These are phyloP conservation scores for Mimas tiliae DNA, from an alignment of 2,888 invertebrate genomes.

Conservation along the genomic window DNA sequence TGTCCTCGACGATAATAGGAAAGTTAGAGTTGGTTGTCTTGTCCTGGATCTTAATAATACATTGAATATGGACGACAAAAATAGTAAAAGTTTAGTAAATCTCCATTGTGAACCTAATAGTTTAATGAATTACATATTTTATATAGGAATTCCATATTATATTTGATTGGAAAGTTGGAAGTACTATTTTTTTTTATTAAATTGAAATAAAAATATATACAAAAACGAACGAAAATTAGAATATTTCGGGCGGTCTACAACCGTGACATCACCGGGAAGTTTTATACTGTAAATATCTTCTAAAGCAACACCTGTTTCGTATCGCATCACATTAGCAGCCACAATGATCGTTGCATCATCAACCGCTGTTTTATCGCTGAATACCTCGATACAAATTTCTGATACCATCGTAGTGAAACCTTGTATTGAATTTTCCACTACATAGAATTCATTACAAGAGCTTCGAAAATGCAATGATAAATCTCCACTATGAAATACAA, in stretches of 20 bases:
- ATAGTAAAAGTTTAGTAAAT: background rate
- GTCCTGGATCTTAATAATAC: background rate
- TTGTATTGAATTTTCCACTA: conserved; percentile 32
- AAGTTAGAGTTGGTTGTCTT: background rate
- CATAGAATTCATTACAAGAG: conserved; percentile 36
- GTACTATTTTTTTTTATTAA: no score
- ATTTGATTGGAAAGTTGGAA: no score
- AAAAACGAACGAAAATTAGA: no score
- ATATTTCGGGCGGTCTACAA: no score
- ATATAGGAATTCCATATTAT: background rate
- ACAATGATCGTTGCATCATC: conserved; percentile 24
- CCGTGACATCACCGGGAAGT: conserved; percentile 21
- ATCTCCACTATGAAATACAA: conserved; percentile 49
- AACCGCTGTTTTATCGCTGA: conserved; percentile 37
- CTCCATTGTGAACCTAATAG: no score
- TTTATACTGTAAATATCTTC: conserved; percentile 2
- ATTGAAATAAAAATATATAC: no score
- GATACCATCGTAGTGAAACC: conserved; percentile 27
- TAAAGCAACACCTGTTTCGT: conserved; percentile 37
- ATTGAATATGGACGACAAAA: background rate
- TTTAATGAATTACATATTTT: no score
- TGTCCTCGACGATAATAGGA: background rate
- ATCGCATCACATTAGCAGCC: conserved; percentile 43
- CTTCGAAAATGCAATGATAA: conserved; percentile 54
- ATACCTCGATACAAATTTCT: conserved; percentile 29